phyloP scores from a whole-genome alignment of 1,140 invertebrate genomes.

The Scaptodrosophila lebanonensis region DNA sequence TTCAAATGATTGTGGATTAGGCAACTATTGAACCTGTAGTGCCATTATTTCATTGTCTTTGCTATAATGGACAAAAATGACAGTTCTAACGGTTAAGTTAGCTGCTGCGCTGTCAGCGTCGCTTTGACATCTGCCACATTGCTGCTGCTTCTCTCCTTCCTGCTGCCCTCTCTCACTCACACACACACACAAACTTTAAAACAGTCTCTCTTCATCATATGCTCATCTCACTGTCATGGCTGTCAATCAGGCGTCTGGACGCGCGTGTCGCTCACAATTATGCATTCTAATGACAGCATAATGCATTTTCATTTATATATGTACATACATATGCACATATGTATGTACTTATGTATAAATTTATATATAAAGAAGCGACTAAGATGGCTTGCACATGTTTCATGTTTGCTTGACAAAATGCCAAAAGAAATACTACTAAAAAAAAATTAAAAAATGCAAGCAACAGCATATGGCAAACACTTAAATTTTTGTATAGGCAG shows the following conservation, averaged over 20 bases:
- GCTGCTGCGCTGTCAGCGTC: too few relatives aligned
- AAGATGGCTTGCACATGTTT: constrained; percentile 68
- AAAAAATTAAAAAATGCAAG: constrained; percentile 16
- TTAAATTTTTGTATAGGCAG: neutral
- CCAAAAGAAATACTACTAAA: constrained; percentile 42
- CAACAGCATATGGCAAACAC: constrained; percentile 11
- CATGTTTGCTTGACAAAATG: constrained; percentile 64
- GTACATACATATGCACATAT: constrained; percentile 7
- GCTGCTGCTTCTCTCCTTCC: neutral
- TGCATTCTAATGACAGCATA: constrained; percentile 67
- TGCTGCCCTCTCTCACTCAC: neutral
- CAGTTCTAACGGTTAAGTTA: too few relatives aligned
- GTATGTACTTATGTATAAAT: constrained; percentile 20
- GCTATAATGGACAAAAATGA: too few relatives aligned
- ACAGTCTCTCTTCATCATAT: constrained; percentile 37
- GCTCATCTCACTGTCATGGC: constrained; percentile 11
- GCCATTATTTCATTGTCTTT: too few relatives aligned
- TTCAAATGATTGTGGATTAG: too few relatives aligned
- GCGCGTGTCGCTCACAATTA: constrained; percentile 54
- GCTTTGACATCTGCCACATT: too few relatives aligned
- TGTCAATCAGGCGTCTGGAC: constrained; percentile 52
- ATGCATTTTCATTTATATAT: constrained; percentile 41
- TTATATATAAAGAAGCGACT: too few relatives aligned
- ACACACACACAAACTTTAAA: too few relatives aligned
- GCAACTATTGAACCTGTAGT: too few relatives aligned